A percentile compares a stretch with the other conserved stretches of the same genome.
Conservation (phyloP, 2,888 invertebrate genomes). For the Plagodis dolabraria region DNA sequence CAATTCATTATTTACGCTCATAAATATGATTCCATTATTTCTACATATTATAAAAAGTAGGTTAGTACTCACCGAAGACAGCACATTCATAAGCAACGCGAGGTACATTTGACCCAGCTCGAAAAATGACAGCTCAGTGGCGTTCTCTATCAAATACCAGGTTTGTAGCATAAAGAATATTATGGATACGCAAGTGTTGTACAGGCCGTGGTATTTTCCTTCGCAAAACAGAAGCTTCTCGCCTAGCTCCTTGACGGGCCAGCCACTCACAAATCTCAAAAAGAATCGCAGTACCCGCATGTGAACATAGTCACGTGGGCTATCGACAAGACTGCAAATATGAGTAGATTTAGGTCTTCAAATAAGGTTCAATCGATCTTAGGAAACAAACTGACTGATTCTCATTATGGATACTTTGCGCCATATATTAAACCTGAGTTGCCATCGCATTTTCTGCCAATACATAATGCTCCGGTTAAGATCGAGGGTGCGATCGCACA, state of each 20-base stretch:
- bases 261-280: constrained; percentile 40
- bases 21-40: background rate
- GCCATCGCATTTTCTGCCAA: no score
- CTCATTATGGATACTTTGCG: no score
- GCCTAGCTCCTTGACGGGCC: constrained; percentile 42
- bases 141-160: constrained; percentile 33
- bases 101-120: constrained; percentile 40
- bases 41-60: no score
- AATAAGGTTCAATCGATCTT: no score
- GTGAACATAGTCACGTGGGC: constrained; percentile 37
- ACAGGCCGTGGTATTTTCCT: constrained; percentile 20
- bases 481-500: no score
- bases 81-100: constrained; percentile 37
- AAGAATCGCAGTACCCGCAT: constrained; percentile 35
- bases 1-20: no score
- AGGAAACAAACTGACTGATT: no score
- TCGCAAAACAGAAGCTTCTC: constrained; percentile 34
- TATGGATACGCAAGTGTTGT: constrained; percentile 33
- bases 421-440: no score
- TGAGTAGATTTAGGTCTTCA: no score
- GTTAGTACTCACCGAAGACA: constrained; percentile 31
- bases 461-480: no score
- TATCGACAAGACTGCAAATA: constrained; percentile 35
- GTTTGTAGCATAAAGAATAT: constrained; percentile 31
- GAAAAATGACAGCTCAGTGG: constrained; percentile 30